Percentiles rank a stretch among this genome's conserved stretches.
These are phyloP conservation scores for Cataglyphis hispanica DNA, from an alignment of 1,140 invertebrate species.

Conservation along the genomic window DNA sequence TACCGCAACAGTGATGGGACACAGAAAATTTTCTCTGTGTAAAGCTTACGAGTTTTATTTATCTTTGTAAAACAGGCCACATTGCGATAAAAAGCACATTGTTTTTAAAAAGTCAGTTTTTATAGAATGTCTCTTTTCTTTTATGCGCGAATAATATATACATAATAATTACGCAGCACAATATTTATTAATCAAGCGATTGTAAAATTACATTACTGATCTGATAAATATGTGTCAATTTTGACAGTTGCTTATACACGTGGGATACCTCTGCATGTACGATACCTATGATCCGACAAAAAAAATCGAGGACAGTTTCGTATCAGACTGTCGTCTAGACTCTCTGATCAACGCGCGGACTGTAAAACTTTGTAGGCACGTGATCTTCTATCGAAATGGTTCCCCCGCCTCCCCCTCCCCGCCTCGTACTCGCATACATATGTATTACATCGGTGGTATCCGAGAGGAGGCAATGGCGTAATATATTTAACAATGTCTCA, in stretches of 20 bases:
- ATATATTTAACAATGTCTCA: slow-evolving; percentile 81
- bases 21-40: slow-evolving; percentile 13
- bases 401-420: not conserved
- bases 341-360: slow-evolving; percentile 70
- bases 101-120: slow-evolving; percentile 17
- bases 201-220: not conserved
- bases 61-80: not conserved
- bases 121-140: not conserved
- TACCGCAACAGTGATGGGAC: not conserved
- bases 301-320: slow-evolving; percentile 6
- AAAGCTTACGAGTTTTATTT: not conserved
- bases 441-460: slow-evolving; percentile 66
- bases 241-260: not conserved
- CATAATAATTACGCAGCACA: no score
- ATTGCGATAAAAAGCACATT: not conserved
- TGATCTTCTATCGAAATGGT: slow-evolving; percentile 68
- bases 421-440: slow-evolving; percentile 65
- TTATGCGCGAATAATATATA: not conserved
- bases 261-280: not conserved
- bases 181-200: not conserved
- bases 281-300: not conserved
- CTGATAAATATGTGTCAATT: not conserved
- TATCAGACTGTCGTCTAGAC: slow-evolving; percentile 68
- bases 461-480: slow-evolving; percentile 68
- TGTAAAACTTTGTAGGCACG: slow-evolving; percentile 73